These are phyloP conservation scores for Fregetta grallaria DNA, from an alignment of 2,113 vertebrate genomes.

Conservation along the genomic window DNA sequence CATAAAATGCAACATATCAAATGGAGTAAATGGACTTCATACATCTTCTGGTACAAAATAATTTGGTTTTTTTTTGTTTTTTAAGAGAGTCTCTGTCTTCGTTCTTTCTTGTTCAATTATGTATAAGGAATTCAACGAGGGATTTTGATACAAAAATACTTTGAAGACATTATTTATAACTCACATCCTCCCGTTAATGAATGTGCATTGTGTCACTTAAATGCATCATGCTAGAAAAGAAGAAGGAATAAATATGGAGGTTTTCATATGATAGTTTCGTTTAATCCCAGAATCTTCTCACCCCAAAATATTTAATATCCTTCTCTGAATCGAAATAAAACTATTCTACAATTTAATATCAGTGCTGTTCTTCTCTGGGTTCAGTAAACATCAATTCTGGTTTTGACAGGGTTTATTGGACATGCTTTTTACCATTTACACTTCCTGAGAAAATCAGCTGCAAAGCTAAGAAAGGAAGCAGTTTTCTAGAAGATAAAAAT, in stretches of 20 bases:
- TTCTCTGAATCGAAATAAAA: not conserved
- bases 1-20: not conserved
- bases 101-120: not conserved
- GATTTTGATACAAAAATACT: not conserved
- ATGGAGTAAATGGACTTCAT: not conserved
- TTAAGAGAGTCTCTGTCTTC: not conserved
- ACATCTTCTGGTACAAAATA: accelerated
- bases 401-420: not conserved
- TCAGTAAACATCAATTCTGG: not conserved
- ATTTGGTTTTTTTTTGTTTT: not conserved
- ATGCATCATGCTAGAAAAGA: not conserved
- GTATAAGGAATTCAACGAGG: not conserved
- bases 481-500: not conserved
- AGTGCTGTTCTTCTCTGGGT: not conserved
- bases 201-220: not conserved
- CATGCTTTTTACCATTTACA: not conserved
- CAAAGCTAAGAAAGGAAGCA: not conserved
- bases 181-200: not conserved
- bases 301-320: not conserved
- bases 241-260: not conserved
- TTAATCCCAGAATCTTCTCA: not conserved
- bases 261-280: not conserved
- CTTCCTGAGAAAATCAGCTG: not conserved
- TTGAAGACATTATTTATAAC: not conserved
- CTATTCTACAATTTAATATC: not conserved